A percentile compares a stretch with the other conserved stretches of the same genome.
Evolutionary conservation across 2,888 invertebrate genomes (phyloP).

Genomic region (Ophioninae sp.): DNA sequence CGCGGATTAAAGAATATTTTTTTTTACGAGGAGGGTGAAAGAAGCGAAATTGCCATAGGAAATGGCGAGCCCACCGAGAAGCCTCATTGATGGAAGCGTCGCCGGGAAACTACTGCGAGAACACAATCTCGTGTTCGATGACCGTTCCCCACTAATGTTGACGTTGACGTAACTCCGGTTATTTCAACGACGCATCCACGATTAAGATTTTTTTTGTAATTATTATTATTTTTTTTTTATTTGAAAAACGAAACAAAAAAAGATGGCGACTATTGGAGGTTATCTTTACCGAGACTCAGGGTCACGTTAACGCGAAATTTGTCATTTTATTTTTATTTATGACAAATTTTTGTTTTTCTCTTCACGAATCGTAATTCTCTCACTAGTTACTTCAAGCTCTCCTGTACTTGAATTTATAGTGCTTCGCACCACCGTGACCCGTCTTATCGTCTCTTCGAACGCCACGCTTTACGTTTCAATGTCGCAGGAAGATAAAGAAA

Average conservation of each 20-base stretch:
- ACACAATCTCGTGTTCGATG: constrained; percentile 38
- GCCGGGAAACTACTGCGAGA: constrained; percentile 40
- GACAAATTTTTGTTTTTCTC: constrained; percentile 12
- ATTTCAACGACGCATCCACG: constrained; percentile 28
- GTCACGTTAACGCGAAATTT: background rate
- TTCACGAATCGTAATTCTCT: constrained; percentile 28
- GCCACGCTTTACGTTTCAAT: background rate
- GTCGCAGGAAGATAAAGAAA: background rate
- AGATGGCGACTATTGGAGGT: constrained; percentile 23
- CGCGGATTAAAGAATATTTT: background rate
- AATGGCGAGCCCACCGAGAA: background rate
- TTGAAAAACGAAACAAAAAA: constrained; percentile 13
- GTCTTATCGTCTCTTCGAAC: constrained; percentile 47
- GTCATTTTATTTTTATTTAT: background rate
- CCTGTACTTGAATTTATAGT: constrained; percentile 71
- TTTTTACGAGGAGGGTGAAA: background rate
- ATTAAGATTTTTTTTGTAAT: too few species aligned
- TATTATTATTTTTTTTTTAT: too few species aligned
- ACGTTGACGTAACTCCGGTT: constrained; percentile 42
- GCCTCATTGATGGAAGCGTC: constrained; percentile 7
- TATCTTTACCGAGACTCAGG: constrained; percentile 16
- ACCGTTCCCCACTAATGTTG: background rate
- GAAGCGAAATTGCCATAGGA: constrained; percentile 7
- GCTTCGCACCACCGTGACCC: constrained; percentile 38
- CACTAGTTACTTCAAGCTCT: constrained; percentile 44